These are phyloP conservation scores for Nasonovia ribisnigri DNA, from an alignment of 2,888 invertebrate genomes.

Conservation along the genomic window DNA sequence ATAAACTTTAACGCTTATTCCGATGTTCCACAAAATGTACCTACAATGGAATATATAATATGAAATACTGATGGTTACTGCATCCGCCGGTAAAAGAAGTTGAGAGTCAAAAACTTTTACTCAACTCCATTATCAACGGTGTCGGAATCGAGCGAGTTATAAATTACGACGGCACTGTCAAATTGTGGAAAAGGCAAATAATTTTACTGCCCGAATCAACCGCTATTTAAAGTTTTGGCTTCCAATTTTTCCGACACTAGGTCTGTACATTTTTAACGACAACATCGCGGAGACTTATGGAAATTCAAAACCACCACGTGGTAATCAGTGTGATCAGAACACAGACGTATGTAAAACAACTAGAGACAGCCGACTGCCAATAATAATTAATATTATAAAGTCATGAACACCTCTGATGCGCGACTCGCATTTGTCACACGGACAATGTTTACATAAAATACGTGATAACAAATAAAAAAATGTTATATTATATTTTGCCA, in stretches of 20 bases:
- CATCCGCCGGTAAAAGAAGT: neutral
- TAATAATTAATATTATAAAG: no score
- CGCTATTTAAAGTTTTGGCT: neutral
- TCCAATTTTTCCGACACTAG: neutral
- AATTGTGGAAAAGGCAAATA: constrained; percentile 4
- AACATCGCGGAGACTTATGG: neutral
- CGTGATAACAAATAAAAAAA: no score
- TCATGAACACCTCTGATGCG: no score
- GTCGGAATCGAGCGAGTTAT: constrained; percentile 1
- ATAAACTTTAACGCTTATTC: constrained; percentile 17
- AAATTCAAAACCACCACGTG: neutral
- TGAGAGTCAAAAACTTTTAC: constrained; percentile 16
- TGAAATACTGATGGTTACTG: neutral
- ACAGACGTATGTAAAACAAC: no score
- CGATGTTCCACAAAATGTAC: neutral
- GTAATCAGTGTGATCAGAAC: no score
- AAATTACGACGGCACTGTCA: neutral
- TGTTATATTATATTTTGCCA: no score
- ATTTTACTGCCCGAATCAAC: neutral
- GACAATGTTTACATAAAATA: no score
- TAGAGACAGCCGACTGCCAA: no score
- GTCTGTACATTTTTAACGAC: neutral
- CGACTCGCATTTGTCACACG: no score
- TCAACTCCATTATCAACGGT: constrained; percentile 18
- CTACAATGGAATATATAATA: constrained; percentile 28